Percentiles rank a stretch among this genome's conserved stretches.
Conservation (phyloP, 1,140 invertebrate species). For the Lepidotrigona ventralis region DNA sequence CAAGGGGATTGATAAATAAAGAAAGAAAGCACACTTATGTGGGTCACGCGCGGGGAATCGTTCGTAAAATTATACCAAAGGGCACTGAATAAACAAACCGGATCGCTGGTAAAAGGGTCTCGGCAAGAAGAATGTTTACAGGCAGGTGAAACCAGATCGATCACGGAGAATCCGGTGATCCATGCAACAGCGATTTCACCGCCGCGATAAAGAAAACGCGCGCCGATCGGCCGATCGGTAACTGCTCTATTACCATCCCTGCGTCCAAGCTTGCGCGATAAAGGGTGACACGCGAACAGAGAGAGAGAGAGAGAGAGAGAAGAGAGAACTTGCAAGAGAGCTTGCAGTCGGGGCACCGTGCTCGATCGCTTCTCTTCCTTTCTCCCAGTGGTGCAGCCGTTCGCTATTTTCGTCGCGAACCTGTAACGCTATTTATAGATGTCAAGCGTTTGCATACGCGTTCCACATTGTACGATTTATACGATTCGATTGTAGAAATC, state of each 20-base stretch:
- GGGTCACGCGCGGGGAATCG: constrained; percentile 7
- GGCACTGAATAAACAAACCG: neutral
- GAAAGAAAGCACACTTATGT: neutral
- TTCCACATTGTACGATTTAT: constrained; percentile 3
- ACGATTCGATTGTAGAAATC: neutral
- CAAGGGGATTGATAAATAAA: constrained; percentile 10
- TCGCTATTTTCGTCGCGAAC: constrained; percentile 36
- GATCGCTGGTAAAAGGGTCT: constrained; percentile 3
- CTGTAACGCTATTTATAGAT: constrained; percentile 33
- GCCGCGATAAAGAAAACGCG: neutral
- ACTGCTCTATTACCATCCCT: constrained; percentile 9
- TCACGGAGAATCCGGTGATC: neutral
- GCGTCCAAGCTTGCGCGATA: neutral
- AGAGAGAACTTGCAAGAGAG: constrained; percentile 3
- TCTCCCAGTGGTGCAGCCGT: constrained; percentile 14
- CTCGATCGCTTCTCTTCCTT: neutral
- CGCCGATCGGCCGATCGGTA: constrained; percentile 1
- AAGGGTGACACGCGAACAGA: neutral
- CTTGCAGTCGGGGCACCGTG: constrained; percentile 8
- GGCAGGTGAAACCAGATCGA: constrained; percentile 9
- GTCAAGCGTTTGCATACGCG: constrained; percentile 13
- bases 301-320: neutral
- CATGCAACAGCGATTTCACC: constrained; percentile 17
- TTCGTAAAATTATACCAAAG: constrained; percentile 28
- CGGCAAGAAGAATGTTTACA: constrained; percentile 31